Evolutionary conservation across 2,113 vertebrate species (phyloP), one percentile per base, ranked within the genome.

Genomic region (Chloropsis cyanopogon): DNA sequence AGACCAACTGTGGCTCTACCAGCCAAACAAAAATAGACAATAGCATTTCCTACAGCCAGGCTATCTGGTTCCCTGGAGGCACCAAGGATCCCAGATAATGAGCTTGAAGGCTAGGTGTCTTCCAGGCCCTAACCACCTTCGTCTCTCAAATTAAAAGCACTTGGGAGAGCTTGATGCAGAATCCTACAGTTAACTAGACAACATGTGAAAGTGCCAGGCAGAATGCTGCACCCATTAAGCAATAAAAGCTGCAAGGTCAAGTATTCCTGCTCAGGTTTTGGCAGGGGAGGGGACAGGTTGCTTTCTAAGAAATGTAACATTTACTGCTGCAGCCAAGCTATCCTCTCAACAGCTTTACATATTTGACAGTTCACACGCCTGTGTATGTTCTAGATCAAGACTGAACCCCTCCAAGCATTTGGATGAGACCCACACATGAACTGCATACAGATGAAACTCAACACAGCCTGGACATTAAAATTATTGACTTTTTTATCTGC

Each of bases 221-320:
- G 42, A 90, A 69, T 20, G 63, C 19, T 21, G 16, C 10, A 63
- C 50, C 50, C 71, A 65, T 47, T 79, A 76, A 61, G 50, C 57
- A 80, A 73, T 41, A 90, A 90, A 89, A 90, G 47, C 26, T 60
- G 8, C 13, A 61, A 80, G 47, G 85, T 88, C 85, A 93, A 86
- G 44, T 44, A 81, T 64, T 78, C 26, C 60, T 59, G 42, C 42
- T 69, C 9, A 4, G 29, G 18, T 69, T 92, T 78, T 86, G 50
- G 66, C 20, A 65, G 31, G 28, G 26, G 22, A 83, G 24, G 15
- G 49, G 79, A 77, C 4, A 5, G 17, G 56, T 20, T 90, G 86
- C 91, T 97, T 92, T 96, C 88, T 81, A 95, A 93, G 90, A 92
- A 94, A 87, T 86, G 20, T 42, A 81, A 42, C 12, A 15, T 91